These are phyloP conservation scores for Lasioglossum figueresi DNA, from an alignment of 2,888 invertebrate species.

Conservation along the genomic window DNA sequence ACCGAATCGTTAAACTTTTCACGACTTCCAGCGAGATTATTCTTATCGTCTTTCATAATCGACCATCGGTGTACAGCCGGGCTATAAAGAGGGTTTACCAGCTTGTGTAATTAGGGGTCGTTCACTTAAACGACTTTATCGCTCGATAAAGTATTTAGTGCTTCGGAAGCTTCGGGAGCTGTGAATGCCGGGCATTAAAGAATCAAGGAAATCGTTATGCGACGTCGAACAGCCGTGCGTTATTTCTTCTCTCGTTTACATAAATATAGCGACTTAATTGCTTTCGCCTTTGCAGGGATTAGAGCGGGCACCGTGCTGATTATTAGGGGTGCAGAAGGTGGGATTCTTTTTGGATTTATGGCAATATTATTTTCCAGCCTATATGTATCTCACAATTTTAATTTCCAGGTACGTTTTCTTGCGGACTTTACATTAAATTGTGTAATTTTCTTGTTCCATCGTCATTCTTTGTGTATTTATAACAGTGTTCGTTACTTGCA, in stretches of 20 bases:
- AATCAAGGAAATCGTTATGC: not conserved
- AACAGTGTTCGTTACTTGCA: not conserved
- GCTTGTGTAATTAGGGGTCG: conserved; percentile 15
- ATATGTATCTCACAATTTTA: not conserved
- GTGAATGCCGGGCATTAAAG: conserved; percentile 7
- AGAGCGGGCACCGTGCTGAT: not conserved
- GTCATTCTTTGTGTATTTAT: not conserved
- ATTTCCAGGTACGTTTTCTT: not conserved
- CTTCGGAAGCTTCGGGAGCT: not conserved
- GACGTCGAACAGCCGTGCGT: not conserved
- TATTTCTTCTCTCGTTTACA: not conserved
- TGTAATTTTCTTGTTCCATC: not conserved
- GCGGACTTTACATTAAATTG: not conserved
- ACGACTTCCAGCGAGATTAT: not conserved
- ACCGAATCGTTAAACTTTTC: conserved; percentile 8
- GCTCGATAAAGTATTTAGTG: conserved; percentile 14
- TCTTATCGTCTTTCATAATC: conserved; percentile 4
- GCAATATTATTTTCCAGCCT: not conserved
- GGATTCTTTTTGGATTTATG: not conserved
- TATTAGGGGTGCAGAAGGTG: not conserved
- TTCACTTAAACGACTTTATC: conserved; percentile 14
- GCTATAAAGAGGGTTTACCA: conserved; percentile 14
- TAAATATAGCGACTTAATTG: not conserved
- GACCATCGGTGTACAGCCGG: not conserved
- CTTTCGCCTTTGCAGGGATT: not conserved